phyloP scores from a whole-genome alignment of 2,888 invertebrate genomes.

The Cataglyphis livida region DNA sequence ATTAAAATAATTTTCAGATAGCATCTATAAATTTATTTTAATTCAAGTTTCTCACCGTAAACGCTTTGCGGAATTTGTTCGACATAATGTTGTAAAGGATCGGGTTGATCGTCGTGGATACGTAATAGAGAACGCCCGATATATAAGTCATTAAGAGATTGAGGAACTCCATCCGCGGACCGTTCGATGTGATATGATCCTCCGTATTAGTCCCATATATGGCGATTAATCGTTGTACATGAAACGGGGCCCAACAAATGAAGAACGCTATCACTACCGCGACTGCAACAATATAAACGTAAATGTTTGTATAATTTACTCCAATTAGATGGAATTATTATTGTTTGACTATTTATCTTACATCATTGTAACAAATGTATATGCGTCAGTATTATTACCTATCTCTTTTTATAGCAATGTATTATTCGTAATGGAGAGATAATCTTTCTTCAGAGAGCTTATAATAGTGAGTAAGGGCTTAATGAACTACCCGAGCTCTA shows the following conservation, averaged over 20 bases:
- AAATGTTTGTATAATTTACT: background rate
- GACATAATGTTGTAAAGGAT: conserved; percentile 98
- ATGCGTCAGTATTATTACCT: background rate
- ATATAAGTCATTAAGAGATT: conserved; percentile 92
- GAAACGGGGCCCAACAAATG: conserved; percentile 97
- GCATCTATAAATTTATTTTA: background rate
- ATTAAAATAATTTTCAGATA: background rate
- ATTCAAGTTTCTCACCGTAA: conserved; percentile 90
- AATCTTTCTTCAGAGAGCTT: background rate
- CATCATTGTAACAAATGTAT: background rate
- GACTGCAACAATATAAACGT: conserved; percentile 87
- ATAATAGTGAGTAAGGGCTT: too few species aligned
- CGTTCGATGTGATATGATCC: conserved; percentile 79
- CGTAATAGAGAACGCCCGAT: conserved; percentile 96
- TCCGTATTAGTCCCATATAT: conserved; percentile 89
- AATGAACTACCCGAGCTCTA: background rate
- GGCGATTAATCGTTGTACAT: conserved; percentile 94
- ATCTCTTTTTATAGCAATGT: background rate
- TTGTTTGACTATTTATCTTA: background rate
- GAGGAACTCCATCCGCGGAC: conserved; percentile 86
- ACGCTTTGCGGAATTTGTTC: conserved; percentile 96
- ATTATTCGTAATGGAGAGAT: background rate
- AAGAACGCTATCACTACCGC: conserved; percentile 96
- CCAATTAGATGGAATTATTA: background rate
- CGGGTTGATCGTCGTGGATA: conserved; percentile 97